Evolutionary conservation across 1,140 invertebrate genomes (phyloP).

Genomic region (Drosophila malerkotliana): DNA sequence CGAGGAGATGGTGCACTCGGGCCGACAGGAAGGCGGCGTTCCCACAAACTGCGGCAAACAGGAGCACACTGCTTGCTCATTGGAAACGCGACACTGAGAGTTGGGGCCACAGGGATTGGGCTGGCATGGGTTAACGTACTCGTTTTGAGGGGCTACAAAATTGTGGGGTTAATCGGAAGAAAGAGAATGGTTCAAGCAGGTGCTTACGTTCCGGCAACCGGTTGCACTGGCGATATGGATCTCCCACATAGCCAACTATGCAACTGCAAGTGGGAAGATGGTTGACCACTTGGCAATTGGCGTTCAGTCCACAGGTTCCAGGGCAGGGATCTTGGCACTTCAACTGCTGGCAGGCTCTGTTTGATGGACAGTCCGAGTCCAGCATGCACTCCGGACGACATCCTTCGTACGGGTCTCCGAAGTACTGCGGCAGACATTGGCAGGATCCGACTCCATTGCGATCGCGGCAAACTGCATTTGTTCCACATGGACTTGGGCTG

Average conservation of each 20-base stretch:
- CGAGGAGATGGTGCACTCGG: slow-evolving; percentile 87
- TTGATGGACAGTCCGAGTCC: slow-evolving; percentile 88
- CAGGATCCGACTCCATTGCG: slow-evolving; percentile 88
- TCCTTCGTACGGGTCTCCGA: slow-evolving; percentile 91
- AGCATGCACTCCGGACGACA: slow-evolving; percentile 88
- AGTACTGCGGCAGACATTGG: slow-evolving; percentile 88
- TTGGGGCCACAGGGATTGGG: slow-evolving; percentile 88
- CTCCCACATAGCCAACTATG: slow-evolving; percentile 87
- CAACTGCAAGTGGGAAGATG: slow-evolving; percentile 90
- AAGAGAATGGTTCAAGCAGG: background rate
- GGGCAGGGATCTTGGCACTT: slow-evolving; percentile 90
- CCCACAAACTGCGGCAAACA: slow-evolving; percentile 87
- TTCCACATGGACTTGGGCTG: slow-evolving; percentile 89
- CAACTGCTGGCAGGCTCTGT: slow-evolving; percentile 88
- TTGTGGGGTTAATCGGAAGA: slow-evolving; percentile 25
- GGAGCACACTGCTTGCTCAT: slow-evolving; percentile 87
- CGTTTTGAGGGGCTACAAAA: slow-evolving; percentile 78
- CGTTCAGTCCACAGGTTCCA: slow-evolving; percentile 89
- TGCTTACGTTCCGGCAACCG: slow-evolving; percentile 78
- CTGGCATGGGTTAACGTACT: slow-evolving; percentile 86
- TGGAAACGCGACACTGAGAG: slow-evolving; percentile 86
- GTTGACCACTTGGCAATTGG: slow-evolving; percentile 89
- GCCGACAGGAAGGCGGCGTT: slow-evolving; percentile 87
- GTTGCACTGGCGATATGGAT: slow-evolving; percentile 87
- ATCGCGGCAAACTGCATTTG: slow-evolving; percentile 90